Evolutionary conservation across 2,797 vertebrate genomes (phyloP).

Genomic region (Malurus splendens): DNA sequence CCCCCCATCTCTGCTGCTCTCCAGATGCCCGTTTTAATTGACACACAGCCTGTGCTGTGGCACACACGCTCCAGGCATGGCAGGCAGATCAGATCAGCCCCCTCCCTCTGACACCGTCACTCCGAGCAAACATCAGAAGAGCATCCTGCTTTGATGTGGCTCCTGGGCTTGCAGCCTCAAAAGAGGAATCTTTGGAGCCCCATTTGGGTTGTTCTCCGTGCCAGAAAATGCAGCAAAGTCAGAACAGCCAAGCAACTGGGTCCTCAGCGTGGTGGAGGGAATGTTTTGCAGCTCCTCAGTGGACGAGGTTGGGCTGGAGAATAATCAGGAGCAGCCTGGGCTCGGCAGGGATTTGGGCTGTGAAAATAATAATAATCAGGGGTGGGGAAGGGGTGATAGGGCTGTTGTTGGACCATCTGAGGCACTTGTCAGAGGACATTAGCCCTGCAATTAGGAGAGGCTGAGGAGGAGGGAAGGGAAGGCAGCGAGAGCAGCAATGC

Average conservation of each 20-base stretch:
- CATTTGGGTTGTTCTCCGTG: neutral
- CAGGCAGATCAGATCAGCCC: neutral
- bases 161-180: constrained; percentile 28
- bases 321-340: neutral
- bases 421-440: constrained; percentile 40
- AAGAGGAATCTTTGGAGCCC: constrained; percentile 7
- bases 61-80: constrained; percentile 17
- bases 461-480: neutral
- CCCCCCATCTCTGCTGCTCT: neutral
- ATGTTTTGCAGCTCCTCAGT: neutral
- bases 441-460: constrained; percentile 30
- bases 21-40: constrained; percentile 11
- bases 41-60: neutral
- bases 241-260: neutral
- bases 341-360: neutral
- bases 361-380: neutral
- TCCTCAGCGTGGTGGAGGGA: neutral
- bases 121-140: constrained; percentile 48
- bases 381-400: neutral
- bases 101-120: neutral
- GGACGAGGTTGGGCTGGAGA: neutral
- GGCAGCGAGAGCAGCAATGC: neutral
- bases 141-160: constrained; percentile 33
- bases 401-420: constrained; percentile 15
- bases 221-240: neutral